Base-by-base conservation (phyloP, 1,140 invertebrate genomes). In the Drosophila simulans region DNA sequence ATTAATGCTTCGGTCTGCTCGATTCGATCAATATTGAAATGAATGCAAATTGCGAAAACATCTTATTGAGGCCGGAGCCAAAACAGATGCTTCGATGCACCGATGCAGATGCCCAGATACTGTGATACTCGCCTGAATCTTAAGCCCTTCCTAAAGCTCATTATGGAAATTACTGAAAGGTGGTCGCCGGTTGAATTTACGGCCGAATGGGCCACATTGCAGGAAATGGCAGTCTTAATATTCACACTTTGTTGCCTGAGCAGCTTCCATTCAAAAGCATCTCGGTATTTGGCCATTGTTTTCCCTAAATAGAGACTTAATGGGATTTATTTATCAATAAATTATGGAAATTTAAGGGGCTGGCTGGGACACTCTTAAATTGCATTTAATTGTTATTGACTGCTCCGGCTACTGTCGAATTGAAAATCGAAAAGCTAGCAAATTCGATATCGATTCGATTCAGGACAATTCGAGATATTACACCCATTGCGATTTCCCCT, bases 21-120 rank as follows among this genome's bases (percentile, higher is more conserved):
- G 64, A 57, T 70, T 70, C 68, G 68, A 70, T 70, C 68, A 70
- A 70, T 70, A 70, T 70, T 70, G 68, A 70, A 70, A 70, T 70
- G 68, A 70, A 70, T 70, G 68, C 68, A 70, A 70, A 70, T 70
- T 70, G 43, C 68, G 69, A 70, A 70, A 70, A 70, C 68, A 70
- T 70, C 68, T 70, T 70, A 70, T 70, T 56, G 17, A n/a, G 20
- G 25, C 15, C 22, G 42, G 62, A 27, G 31, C 46, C 46, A 54
- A 55, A 46, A 39, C 66, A 68, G 65, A 68, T 68, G 60, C 27
- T 13, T 46, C 8, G 10, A 20, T 20, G 51, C 66, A 64, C 5
- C 35, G 58, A 48, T 69, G 63, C 63, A 68, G 37, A 37, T 69
- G 39, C 27, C 15, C 37, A 43, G 46, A 53, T 66, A 25, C 43